These are phyloP conservation scores for Trichopoda pennipes DNA, from an alignment of 2,888 invertebrate genomes.

Conservation along the genomic window DNA sequence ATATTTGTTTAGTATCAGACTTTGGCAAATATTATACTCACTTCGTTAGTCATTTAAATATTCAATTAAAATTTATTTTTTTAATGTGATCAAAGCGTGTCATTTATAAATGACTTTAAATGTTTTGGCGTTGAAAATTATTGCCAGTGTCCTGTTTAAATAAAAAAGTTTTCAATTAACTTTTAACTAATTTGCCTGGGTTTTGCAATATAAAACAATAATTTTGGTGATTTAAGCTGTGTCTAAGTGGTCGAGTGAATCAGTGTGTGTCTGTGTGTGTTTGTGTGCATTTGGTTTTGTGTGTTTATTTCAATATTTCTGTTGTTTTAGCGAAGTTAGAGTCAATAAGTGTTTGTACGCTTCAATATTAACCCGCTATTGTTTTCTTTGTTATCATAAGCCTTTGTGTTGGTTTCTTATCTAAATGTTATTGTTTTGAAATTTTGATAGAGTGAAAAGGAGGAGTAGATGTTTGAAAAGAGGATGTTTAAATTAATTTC, in stretches of 20 bases:
- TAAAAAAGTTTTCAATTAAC: constrained; percentile 15
- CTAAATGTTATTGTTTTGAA: constrained; percentile 20
- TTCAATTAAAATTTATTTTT: neutral
- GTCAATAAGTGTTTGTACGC: constrained; percentile 3
- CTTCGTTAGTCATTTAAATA: neutral
- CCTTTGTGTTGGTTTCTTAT: neutral
- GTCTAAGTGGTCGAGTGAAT: constrained; percentile 2
- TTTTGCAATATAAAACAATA: neutral
- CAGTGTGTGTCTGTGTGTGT: neutral
- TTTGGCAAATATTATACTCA: neutral
- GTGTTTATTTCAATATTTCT: neutral
- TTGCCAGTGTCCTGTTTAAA: neutral
- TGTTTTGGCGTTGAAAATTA: neutral
- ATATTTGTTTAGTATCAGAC: constrained; percentile 7
- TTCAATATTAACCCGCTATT: neutral
- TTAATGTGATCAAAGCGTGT: neutral
- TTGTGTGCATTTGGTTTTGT: constrained; percentile 5
- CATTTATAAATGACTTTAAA: neutral
- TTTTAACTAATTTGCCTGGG: neutral
- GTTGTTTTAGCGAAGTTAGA: constrained; percentile 3
- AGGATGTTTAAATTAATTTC: no score
- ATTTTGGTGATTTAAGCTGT: neutral
- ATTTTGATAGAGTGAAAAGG: no score
- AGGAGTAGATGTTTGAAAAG: no score
- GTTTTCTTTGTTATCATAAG: constrained; percentile 8